Evolutionary conservation across 1,140 invertebrate species (phyloP).

Genomic region (Chrysoperla carnea): DNA sequence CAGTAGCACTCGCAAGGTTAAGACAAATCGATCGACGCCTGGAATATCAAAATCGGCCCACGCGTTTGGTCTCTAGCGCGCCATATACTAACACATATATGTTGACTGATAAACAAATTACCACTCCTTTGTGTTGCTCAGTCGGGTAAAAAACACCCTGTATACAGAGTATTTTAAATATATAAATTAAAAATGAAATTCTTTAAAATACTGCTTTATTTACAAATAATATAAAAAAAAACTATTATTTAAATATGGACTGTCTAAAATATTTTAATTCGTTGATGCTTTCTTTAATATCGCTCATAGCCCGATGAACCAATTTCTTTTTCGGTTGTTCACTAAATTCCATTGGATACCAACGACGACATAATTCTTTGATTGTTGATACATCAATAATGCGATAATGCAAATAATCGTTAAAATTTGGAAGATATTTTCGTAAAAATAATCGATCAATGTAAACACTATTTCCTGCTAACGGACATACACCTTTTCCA

Average conservation of each 20-base stretch:
- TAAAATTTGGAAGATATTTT: constrained; percentile 56
- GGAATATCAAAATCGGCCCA: no score
- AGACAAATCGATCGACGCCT: no score
- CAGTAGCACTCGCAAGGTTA: no score
- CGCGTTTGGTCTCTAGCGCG: no score
- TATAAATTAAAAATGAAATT: no score
- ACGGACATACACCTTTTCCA: constrained; percentile 37
- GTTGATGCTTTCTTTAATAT: constrained; percentile 72
- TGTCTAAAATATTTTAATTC: constrained; percentile 62
- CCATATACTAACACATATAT: no score
- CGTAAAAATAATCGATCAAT: constrained; percentile 64
- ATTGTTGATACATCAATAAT: constrained; percentile 83
- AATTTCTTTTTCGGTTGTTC: constrained; percentile 41
- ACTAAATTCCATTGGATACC: constrained; percentile 44
- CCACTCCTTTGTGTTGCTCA: no score
- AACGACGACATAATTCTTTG: constrained; percentile 68
- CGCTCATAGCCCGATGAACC: constrained; percentile 57
- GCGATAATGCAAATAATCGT: constrained; percentile 77
- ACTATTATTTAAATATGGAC: constrained; percentile 21
- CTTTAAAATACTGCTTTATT: no score
- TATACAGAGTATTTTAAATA: no score
- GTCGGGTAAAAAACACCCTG: no score
- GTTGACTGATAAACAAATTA: no score
- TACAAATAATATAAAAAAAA: no score
- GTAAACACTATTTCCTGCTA: constrained; percentile 83